Evolutionary conservation across 2,113 vertebrate species (phyloP), one percentile per base, ranked within the genome.

Genomic region (Xyliphius kryptos): DNA sequence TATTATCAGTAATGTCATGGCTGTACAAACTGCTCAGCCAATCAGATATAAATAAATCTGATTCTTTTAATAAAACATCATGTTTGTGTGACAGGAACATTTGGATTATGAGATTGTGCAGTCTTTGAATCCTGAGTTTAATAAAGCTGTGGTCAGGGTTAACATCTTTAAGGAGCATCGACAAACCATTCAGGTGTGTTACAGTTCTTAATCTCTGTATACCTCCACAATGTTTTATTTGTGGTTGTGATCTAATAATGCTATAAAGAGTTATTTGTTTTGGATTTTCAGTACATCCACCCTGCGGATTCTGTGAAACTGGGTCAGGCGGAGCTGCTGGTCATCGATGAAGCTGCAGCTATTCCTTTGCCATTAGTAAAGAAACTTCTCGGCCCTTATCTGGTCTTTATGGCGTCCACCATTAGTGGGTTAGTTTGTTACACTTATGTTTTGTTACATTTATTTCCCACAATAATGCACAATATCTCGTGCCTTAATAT

Each of bases 31-130:
- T n/a, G n/a, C n/a, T n/a, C n/a, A n/a, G n/a, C n/a, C n/a, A n/a
- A n/a, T n/a, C n/a, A n/a, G n/a, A n/a, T n/a, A n/a, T n/a, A n/a
- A n/a, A n/a, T n/a, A n/a, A n/a, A 48, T 48, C 16, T 3, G 16
- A 3, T 48, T 6, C 13, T 48, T 48, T 7, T 55, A 37, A 8
- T 55, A 16, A 55, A n/a, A 20, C 10, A 12, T 38, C 8, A 20
- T 21, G 40, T 61, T 52, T 72, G 41, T n/a, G n/a, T n/a, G n/a
- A 19, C 63, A 97, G 94, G 96, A 99, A 63, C 96, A 98, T 67
- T 79, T 98, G 26, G 96, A 99, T 77, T 98, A 98, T 66, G 97
- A 99, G 80, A 97, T 99, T 16, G 90, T 99, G 74, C 97, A 99
- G 80, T 98, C 97, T 20, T 79, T 97, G 67, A 99, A 99, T 63